Percentiles rank a stretch among this genome's conserved stretches.
phyloP scores from a whole-genome alignment of 2,888 invertebrate species.

The Nemotelus pantherinus region DNA sequence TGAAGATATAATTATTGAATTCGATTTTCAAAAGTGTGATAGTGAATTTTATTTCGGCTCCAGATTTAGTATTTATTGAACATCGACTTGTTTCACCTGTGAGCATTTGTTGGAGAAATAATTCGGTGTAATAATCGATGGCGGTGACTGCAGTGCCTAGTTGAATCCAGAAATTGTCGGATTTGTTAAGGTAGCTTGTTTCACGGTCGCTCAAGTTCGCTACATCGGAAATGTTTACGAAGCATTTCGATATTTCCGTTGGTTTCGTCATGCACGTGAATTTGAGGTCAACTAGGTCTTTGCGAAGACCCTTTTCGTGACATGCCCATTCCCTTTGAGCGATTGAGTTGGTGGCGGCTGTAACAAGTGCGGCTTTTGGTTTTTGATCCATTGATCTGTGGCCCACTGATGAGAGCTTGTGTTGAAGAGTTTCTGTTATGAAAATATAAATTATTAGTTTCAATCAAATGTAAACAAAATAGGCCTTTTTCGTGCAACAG shows the following conservation, averaged over 20 bases:
- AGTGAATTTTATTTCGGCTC: constrained; percentile 58
- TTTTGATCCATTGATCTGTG: constrained; percentile 36
- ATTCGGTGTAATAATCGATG: constrained; percentile 66
- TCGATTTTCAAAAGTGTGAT: constrained; percentile 62
- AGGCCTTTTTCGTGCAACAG: too few relatives aligned
- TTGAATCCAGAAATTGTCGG: constrained; percentile 53
- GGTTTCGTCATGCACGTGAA: constrained; percentile 60
- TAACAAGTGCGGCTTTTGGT: constrained; percentile 19
- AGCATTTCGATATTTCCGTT: constrained; percentile 57
- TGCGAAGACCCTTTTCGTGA: constrained; percentile 58
- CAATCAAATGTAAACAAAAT: too few relatives aligned
- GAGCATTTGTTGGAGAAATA: constrained; percentile 66
- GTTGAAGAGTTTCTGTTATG: too few relatives aligned
- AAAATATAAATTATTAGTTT: too few relatives aligned
- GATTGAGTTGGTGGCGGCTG: constrained; percentile 38
- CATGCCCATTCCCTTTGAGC: constrained; percentile 55
- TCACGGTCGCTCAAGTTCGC: constrained; percentile 55
- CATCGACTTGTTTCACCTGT: constrained; percentile 66
- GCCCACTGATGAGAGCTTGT: background rate
- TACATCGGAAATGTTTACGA: constrained; percentile 56
- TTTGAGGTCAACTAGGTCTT: constrained; percentile 57
- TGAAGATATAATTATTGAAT: constrained; percentile 64
- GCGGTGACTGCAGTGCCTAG: constrained; percentile 65
- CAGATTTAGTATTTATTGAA: constrained; percentile 59
- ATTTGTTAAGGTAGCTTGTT: constrained; percentile 53